phyloP scores from a whole-genome alignment of 2,113 vertebrate species.

The Anoura caudifer region DNA sequence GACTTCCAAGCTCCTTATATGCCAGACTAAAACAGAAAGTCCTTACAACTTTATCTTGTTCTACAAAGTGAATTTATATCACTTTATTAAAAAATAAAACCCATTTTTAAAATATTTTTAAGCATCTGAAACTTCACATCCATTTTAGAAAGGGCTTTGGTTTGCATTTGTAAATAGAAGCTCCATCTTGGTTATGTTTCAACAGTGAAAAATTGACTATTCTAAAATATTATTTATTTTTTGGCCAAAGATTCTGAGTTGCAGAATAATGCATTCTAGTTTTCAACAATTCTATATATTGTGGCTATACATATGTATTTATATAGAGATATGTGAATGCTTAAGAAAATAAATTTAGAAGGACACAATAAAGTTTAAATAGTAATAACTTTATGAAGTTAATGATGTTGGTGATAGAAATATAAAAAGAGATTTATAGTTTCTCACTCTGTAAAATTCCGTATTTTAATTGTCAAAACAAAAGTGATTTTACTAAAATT shows the following conservation, averaged over 20 bases:
- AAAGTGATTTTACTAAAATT: neutral
- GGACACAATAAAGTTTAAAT: neutral
- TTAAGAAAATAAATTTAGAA: neutral
- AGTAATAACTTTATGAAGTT: neutral
- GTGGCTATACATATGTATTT: neutral
- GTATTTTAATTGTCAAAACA: neutral
- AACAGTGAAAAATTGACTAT: neutral
- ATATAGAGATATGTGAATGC: neutral
- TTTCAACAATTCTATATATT: neutral
- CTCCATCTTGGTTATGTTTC: neutral
- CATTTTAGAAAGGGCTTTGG: neutral
- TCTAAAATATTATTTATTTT: neutral
- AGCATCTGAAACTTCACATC: neutral
- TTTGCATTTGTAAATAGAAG: neutral
- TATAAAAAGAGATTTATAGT: neutral
- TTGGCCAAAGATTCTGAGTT: neutral
- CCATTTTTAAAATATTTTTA: neutral
- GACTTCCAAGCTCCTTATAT: neutral
- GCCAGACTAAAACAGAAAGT: neutral
- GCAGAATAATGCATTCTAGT: neutral
- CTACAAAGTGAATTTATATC: neutral
- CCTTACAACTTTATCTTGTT: neutral
- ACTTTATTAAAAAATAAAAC: neutral
- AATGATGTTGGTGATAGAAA: neutral
- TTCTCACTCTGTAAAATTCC: neutral